Conservation (phyloP, 2,888 invertebrate species). For the Ptychoptera contaminata region DNA sequence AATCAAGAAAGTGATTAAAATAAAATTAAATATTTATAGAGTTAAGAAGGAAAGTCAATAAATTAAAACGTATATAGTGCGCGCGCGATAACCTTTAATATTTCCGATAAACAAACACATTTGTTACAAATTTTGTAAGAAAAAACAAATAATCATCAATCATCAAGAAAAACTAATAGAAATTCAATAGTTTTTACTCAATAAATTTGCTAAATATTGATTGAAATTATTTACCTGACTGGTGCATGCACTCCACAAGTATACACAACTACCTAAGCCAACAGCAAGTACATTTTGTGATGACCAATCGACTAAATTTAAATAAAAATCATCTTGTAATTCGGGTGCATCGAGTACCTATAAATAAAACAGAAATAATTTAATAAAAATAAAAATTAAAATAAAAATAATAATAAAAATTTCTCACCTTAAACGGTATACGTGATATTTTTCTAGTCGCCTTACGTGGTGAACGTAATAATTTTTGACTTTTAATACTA, state of each 20-base stretch:
- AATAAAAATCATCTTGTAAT: slow-evolving; percentile 95
- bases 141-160: no score
- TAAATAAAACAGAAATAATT: slow-evolving; percentile 10
- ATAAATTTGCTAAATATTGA: no score
- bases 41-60: no score
- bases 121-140: no score
- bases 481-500: slow-evolving; percentile 86
- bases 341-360: slow-evolving; percentile 83
- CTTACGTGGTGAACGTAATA: slow-evolving; percentile 87
- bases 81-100: no score
- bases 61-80: no score
- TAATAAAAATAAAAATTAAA: slow-evolving; percentile 12
- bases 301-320: slow-evolving; percentile 99
- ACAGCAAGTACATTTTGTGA: slow-evolving; percentile 97
- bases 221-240: slow-evolving; percentile 49
- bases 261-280: slow-evolving; percentile 93
- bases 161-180: no score
- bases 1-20: neutral
- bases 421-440: slow-evolving; percentile 77
- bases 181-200: no score
- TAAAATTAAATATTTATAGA: no score
- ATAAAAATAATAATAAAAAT: neutral
- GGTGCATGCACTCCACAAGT: slow-evolving; percentile 97
- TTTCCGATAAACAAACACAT: no score
- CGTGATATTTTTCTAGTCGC: slow-evolving; percentile 97